A percentile compares a stretch with the other conserved stretches of the same genome.
Evolutionary conservation across 2,113 vertebrate genomes (phyloP).

Genomic region (Uria aalge): DNA sequence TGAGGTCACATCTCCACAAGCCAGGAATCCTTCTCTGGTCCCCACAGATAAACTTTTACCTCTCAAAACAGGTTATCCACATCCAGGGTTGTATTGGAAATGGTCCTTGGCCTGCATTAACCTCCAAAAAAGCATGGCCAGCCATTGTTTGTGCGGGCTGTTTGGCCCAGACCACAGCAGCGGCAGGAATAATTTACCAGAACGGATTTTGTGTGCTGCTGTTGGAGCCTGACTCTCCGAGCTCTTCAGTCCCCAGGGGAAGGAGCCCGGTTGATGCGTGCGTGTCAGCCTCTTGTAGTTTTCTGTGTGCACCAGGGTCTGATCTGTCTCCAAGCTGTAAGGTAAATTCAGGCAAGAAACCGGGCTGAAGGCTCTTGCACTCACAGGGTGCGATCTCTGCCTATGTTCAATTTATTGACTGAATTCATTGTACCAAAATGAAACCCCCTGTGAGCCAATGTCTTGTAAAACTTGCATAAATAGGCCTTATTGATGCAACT

Average conservation of each 20-base stretch:
- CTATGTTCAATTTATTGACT: background rate
- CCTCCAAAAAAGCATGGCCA: slow-evolving; percentile 3
- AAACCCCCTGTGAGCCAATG: background rate
- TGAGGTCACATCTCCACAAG: background rate
- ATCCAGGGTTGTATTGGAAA: background rate
- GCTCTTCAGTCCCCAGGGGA: background rate
- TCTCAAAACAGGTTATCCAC: background rate
- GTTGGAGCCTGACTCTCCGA: background rate
- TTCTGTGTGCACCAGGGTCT: background rate
- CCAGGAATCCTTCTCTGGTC: slow-evolving; percentile 26
- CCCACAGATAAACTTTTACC: slow-evolving; percentile 42
- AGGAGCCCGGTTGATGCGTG: background rate
- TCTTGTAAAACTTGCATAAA: slow-evolving; percentile 54
- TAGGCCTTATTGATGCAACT: background rate
- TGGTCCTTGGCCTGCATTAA: slow-evolving; percentile 43
- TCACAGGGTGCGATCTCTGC: background rate
- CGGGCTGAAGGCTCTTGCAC: background rate
- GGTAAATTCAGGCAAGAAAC: background rate
- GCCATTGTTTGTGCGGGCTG: slow-evolving; percentile 25
- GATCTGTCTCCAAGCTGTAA: background rate
- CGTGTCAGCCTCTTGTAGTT: background rate
- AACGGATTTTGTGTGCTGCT: background rate
- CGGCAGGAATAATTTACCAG: background rate
- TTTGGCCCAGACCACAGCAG: slow-evolving; percentile 17
- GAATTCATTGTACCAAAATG: background rate